Conservation (phyloP, 2,888 invertebrate genomes). For the Pollenia angustigena region DNA sequence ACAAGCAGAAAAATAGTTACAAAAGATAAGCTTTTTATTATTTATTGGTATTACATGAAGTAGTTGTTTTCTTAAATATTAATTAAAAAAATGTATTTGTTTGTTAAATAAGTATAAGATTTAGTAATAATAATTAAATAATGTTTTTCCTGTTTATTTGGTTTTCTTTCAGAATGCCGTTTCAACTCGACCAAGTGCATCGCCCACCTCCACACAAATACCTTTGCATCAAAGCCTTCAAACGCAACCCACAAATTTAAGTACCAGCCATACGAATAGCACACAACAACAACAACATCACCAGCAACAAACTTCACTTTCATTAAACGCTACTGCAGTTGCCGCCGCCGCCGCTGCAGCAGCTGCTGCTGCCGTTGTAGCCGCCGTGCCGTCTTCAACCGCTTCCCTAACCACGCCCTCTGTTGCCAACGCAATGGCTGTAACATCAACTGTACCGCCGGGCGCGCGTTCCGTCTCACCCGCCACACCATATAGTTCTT, state of each 20-base stretch:
- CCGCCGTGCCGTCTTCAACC: slow-evolving; percentile 76
- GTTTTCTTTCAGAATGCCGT: slow-evolving; percentile 84
- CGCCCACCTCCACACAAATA: slow-evolving; percentile 86
- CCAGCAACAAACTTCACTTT: slow-evolving; percentile 74
- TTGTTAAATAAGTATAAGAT: slow-evolving; percentile 12
- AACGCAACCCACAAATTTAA: slow-evolving; percentile 75
- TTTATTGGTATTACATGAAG: background rate
- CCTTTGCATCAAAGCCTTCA: slow-evolving; percentile 82
- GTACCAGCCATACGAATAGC: slow-evolving; percentile 64
- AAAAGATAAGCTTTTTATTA: slow-evolving; percentile 25
- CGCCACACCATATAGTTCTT: slow-evolving; percentile 84
- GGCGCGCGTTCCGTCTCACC: slow-evolving; percentile 85
- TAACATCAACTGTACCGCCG: slow-evolving; percentile 85
- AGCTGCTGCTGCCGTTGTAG: slow-evolving; percentile 79
- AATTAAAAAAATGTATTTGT: slow-evolving; percentile 58
- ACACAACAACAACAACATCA: slow-evolving; percentile 55
- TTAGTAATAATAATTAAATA: slow-evolving; percentile 13
- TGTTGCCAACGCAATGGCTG: slow-evolving; percentile 84
- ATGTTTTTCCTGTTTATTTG: slow-evolving; percentile 35
- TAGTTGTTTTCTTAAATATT: slow-evolving; percentile 4
- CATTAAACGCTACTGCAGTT: slow-evolving; percentile 76
- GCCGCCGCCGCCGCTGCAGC: slow-evolving; percentile 76
- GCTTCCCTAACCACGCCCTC: slow-evolving; percentile 72
- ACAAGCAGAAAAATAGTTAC: slow-evolving; percentile 40
- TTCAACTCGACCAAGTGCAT: slow-evolving; percentile 89